Evolutionary conservation across 2,797 vertebrate species (phyloP), one percentile per base, ranked within the genome.

Genomic region (Melanogrammus aeglefinus): DNA sequence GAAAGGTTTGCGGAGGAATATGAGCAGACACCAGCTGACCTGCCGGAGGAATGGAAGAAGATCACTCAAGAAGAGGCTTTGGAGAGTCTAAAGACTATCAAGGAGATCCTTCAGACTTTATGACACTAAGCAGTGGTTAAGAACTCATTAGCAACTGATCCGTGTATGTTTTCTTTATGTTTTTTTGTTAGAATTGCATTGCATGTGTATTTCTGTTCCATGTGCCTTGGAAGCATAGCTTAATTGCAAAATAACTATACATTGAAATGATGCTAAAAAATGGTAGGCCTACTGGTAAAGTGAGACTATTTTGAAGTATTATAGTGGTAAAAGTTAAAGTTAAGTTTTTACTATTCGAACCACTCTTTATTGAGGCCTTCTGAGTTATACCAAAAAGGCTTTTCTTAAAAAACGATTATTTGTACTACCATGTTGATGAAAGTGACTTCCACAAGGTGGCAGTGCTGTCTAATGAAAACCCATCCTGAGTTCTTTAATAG

Each of bases 11-110:
- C 92, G 63, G 38, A 87, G 47, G 82, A 88, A 69, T 88, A 91
- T 79, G 36, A 89, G 2, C 84, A 83, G 73, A 71, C 83, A 6
- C 90, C 86, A 24, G 81, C 79, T 12, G n/a, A 77, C 2, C 85
- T 94, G 76, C 92, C 93, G 3, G 83, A 88, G 33, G 86, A 89
- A 8, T 95, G 94, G 94, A 80, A 24, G 33, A 76, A 35, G 69
- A 92, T 94, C 72, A 92, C 91, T 8, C 7, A 79, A 29, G 77
- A 88, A 14, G 90, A 91, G 72, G 93, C 92, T 0, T 72, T 92
- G 72, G 27, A 73, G 36, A 92, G 86, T 80, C 79, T 94, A 38
- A 90, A 75, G 16, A 75, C 88, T 12, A 79, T 78, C 12, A 47
- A 18, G 14, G 10, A 24, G n/a, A 51, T 7, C 24, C 24, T 29